phyloP scores from a whole-genome alignment of 2,888 invertebrate species.

The Amblyteles armatorius region DNA sequence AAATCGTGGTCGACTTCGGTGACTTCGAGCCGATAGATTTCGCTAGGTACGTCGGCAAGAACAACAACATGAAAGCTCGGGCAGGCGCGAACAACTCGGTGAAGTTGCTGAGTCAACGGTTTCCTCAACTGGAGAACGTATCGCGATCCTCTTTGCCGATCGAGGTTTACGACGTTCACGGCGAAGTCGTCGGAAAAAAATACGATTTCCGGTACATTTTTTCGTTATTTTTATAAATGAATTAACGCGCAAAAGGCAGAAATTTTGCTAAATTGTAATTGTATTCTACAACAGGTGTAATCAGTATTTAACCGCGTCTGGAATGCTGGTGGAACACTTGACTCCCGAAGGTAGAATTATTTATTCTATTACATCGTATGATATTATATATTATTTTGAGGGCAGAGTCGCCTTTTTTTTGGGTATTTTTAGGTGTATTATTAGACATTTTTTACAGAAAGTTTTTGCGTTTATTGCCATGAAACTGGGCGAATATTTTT shows the following conservation, averaged over 20 bases:
- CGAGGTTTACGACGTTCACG: slow-evolving; percentile 75
- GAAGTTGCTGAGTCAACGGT: slow-evolving; percentile 78
- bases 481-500: no score
- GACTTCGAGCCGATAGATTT: slow-evolving; percentile 77
- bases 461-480: no score
- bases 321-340: slow-evolving; percentile 79
- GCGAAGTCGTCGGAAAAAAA: slow-evolving; percentile 81
- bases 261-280: neutral
- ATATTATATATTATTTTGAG: no score
- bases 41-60: slow-evolving; percentile 73
- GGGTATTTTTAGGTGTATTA: no score
- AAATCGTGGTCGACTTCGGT: slow-evolving; percentile 64
- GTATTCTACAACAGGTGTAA: slow-evolving; percentile 75
- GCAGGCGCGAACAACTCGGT: slow-evolving; percentile 69
- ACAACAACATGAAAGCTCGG: slow-evolving; percentile 74
- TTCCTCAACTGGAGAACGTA: slow-evolving; percentile 78
- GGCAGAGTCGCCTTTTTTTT: no score
- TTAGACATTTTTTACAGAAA: no score
- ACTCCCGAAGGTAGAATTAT: slow-evolving; percentile 71
- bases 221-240: neutral
- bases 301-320: slow-evolving; percentile 75
- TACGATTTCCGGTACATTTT: slow-evolving; percentile 79
- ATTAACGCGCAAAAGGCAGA: neutral
- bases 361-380: neutral
- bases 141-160: slow-evolving; percentile 64